A percentile compares a stretch with the other conserved stretches of the same genome.
Evolutionary conservation across 2,888 invertebrate species (phyloP).

Genomic region (Ramazzottius varieornatus): DNA sequence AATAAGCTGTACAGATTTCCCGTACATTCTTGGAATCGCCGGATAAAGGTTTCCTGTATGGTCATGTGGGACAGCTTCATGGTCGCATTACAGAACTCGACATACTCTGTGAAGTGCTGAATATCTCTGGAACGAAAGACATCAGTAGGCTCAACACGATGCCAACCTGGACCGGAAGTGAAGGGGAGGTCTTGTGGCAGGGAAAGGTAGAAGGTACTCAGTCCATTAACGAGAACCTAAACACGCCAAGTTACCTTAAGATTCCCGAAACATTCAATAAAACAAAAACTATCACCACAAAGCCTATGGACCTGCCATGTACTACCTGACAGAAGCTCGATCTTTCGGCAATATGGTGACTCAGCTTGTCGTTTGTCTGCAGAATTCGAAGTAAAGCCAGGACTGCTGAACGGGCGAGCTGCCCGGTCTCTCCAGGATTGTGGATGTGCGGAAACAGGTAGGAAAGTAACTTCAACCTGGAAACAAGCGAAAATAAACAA

Average conservation of each 20-base stretch:
- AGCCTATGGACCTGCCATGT: too few relatives aligned
- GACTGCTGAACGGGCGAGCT: not conserved
- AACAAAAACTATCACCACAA: not conserved
- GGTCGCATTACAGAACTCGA: not conserved
- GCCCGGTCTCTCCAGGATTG: not conserved
- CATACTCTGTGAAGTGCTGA: not conserved
- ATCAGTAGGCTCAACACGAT: not conserved
- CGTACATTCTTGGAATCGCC: not conserved
- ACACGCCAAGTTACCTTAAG: not conserved
- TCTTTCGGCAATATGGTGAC: not conserved
- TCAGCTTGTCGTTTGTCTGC: not conserved
- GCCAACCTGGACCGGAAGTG: not conserved
- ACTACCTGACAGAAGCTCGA: not conserved
- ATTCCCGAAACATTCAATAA: not conserved
- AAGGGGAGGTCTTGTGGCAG: not conserved
- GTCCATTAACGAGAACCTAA: not conserved
- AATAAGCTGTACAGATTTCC: too few relatives aligned
- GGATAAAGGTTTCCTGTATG: not conserved
- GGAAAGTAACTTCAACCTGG: not conserved
- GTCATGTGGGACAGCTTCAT: not conserved
- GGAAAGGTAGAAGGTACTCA: not conserved
- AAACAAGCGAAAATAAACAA: not conserved
- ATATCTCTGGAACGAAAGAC: not conserved
- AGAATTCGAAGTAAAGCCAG: not conserved
- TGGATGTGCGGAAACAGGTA: constrained; percentile 2